Base-by-base conservation (phyloP, 2,888 invertebrate genomes). In the Cantharis lateralis region DNA sequence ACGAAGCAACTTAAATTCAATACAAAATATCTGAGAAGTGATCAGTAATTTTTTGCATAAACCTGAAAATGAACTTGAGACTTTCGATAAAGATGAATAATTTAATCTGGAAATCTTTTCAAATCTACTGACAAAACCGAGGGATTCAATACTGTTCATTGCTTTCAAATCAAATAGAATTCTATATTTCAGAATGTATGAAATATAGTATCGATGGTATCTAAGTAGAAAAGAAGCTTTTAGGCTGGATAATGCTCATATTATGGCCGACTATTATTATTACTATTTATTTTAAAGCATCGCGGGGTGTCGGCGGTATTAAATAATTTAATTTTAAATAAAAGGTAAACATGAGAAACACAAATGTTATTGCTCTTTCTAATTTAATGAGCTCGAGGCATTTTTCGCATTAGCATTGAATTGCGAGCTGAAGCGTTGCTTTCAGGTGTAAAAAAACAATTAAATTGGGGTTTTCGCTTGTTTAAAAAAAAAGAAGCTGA, bases 1-100 rank as follows among this genome's bases (percentile, higher is more conserved):
- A 82, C 81, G 81, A 82, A 82, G 80, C 68, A 81, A 81, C 80
- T 80, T 80, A 81, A 82, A 81, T 81, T 78, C 78, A 79, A 81
- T 82, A 81, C 77, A 78, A 81, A 48, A 48, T 80, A 81, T 82
- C 79, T 82, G 78, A 78, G 79, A 80, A 80, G 81, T 80, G 81
- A 82, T 81, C 80, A 75, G 80, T 74, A 77, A 81, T 81, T 79
- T 80, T 82, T 66, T 80, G 78, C 79, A 74, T 76, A 75, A 79
- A 79, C 74, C 76, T 75, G 77, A 78, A 78, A 76, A 78, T 73
- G 78, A 78, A 78, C 80, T 78, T 71, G 74, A 73, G 75, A 81
- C 80, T 81, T 81, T 80, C 81, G 80, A 81, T 80, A 78, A 78
- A 78, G 80, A 80, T 81, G 81, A 81, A 81, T 81, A 81, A 81